Percentiles rank a stretch among this genome's conserved stretches.
Conservation (phyloP, 2,113 vertebrate species). For the Hemichromis elongatus region DNA sequence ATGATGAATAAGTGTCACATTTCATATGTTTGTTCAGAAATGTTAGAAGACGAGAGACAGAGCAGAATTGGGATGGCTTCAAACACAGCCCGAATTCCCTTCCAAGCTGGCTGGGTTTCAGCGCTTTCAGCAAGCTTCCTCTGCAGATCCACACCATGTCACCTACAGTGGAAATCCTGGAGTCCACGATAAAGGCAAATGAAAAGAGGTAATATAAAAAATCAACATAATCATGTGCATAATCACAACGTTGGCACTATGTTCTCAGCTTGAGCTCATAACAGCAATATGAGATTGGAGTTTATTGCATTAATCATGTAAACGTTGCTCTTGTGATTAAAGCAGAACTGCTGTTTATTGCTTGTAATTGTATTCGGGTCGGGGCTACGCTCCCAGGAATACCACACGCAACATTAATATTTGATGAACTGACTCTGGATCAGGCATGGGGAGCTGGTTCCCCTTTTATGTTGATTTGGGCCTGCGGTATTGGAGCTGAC, state of each 20-base stretch:
- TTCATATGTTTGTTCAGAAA: neutral
- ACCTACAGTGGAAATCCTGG: neutral
- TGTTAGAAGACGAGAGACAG: neutral
- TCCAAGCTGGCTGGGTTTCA: neutral
- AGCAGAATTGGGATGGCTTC: constrained; percentile 1
- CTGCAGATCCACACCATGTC: neutral
- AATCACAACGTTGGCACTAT: constrained; percentile 47
- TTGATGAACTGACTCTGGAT: constrained; percentile 64
- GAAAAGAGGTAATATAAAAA: constrained; percentile 59
- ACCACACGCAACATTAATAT: constrained; percentile 59
- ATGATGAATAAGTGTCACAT: neutral
- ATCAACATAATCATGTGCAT: constrained; percentile 66
- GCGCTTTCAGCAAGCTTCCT: neutral
- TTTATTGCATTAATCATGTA: constrained; percentile 71
- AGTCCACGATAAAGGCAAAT: constrained; percentile 40
- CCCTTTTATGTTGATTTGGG: constrained; percentile 47
- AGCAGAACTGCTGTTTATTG: constrained; percentile 71
- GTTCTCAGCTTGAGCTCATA: constrained; percentile 62
- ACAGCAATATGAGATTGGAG: constrained; percentile 60
- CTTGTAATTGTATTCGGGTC: constrained; percentile 71
- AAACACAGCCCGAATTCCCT: neutral
- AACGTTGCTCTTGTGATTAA: constrained; percentile 69
- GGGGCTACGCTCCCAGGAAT: constrained; percentile 63
- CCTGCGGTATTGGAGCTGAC: constrained; percentile 51
- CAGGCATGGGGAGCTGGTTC: constrained; percentile 21